Conservation (phyloP, 53 echinoderm and acorn worm species). For the Antedon mediterranea region DNA sequence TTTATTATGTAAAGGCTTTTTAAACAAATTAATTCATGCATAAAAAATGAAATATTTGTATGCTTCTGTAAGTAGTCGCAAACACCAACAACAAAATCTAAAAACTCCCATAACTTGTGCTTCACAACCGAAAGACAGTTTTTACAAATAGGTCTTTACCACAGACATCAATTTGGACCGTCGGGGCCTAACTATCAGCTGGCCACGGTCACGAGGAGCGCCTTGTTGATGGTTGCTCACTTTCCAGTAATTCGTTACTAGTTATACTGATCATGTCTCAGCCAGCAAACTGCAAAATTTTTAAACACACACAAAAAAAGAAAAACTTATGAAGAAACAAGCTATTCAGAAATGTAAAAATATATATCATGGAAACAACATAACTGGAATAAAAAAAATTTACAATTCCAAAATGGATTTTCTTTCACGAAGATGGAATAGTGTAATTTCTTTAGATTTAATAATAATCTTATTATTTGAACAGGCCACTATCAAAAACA, state of each 20-base stretch:
- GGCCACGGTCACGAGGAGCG: background rate
- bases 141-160: background rate
- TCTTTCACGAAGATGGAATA: too few relatives aligned
- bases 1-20: background rate
- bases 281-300: background rate
- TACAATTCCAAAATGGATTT: too few relatives aligned
- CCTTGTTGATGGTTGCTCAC: background rate
- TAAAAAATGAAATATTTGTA: background rate
- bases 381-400: too few relatives aligned
- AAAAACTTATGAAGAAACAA: background rate
- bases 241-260: background rate
- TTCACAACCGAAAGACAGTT: background rate
- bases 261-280: background rate
- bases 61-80: background rate
- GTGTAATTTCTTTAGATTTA: too few relatives aligned
- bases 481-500: too few relatives aligned
- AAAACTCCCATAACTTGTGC: background rate
- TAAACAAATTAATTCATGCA: background rate
- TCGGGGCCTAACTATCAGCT: background rate
- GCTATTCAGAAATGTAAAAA: too few relatives aligned
- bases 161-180: background rate
- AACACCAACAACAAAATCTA: background rate
- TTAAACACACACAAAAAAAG: background rate
- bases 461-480: too few relatives aligned
- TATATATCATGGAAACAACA: too few relatives aligned